Base-by-base conservation (phyloP, 1,140 invertebrate species). In the Cheumatopsyche charites region DNA sequence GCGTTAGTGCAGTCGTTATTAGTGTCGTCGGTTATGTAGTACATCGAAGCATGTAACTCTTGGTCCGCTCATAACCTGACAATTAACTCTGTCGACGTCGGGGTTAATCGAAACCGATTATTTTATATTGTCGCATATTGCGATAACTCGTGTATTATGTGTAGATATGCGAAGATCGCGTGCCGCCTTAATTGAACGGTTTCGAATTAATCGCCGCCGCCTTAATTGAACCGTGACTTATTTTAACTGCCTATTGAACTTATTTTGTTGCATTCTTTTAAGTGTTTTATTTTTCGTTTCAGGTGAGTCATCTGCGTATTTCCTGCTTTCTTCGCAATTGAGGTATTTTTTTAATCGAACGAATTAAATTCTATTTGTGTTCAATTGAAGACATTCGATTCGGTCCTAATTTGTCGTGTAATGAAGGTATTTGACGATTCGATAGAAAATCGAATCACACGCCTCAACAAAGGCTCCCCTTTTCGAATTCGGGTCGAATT, bases 81-180 rank as follows among this genome's bases (percentile, higher is more conserved):
- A 58, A 58, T 58, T 58, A 58, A 58, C 55, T 25, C 13, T 25
- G 55, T 25, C 21, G 29, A 36, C 9, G 23, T 58, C 55, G 55
- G 29, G 55, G 55, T 58, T 58, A 58, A 58, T 58, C 55, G 23
- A 58, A 58, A 58, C 55, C 55, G 55, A 58, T 58, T 58, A 58
- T 58, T 58, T 58, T 58, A 58, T 58, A 58, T 58, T 25, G 19
- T 58, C 47, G 15, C 15, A 19, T 9, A 17, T 9, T 6, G 47
- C 19, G 19, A 36, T 36, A 36, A 36, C 9, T 36, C 29, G 9
- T 36, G 9, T 36, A 9, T 36, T 52, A 45, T 45, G 43, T 12
- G 13, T 45, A 45, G 23, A 17, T 52, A 52, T 52, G 49, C 49
- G 55, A 58, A 26, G 19, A 58, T 58, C 23, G 55, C 55, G 55